These are phyloP conservation scores for Hemiprocne comata DNA, from an alignment of 2,113 vertebrate genomes.

Conservation along the genomic window DNA sequence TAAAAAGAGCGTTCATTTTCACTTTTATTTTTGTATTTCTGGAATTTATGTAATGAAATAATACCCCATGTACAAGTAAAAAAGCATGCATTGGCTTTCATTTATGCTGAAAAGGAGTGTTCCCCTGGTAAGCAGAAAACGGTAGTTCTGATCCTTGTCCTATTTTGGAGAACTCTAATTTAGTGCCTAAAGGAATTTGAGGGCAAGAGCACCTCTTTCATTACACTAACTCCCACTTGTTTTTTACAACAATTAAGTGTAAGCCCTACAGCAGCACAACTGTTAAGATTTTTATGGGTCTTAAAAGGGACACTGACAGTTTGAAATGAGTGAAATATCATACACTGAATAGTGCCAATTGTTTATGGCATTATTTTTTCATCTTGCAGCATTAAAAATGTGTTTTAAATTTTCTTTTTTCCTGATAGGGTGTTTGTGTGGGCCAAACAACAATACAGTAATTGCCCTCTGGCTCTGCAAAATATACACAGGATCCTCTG, in stretches of 20 bases:
- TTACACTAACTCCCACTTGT: slow-evolving; percentile 46
- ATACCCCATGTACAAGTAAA: background rate
- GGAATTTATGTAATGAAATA: background rate
- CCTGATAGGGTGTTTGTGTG: background rate
- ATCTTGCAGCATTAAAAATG: background rate
- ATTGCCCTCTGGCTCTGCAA: slow-evolving; percentile 22
- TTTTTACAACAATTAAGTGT: slow-evolving; percentile 50
- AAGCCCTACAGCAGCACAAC: slow-evolving; percentile 39
- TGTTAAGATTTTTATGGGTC: slow-evolving; percentile 45
- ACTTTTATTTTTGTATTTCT: background rate
- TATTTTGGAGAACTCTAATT: slow-evolving; percentile 35
- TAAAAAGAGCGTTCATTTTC: background rate
- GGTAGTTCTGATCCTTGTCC: background rate
- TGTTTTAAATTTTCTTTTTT: background rate
- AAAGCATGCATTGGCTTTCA: background rate
- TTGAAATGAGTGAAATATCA: background rate
- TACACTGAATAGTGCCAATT: background rate
- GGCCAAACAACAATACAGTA: background rate
- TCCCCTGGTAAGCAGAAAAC: background rate
- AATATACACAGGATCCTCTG: background rate
- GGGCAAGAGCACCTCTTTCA: slow-evolving; percentile 35
- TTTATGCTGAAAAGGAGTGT: background rate
- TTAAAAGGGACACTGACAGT: slow-evolving; percentile 31
- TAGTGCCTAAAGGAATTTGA: slow-evolving; percentile 34
- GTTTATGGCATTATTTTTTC: background rate